Base-by-base conservation (phyloP, 2,888 invertebrate species). In the Salticus scenicus region DNA sequence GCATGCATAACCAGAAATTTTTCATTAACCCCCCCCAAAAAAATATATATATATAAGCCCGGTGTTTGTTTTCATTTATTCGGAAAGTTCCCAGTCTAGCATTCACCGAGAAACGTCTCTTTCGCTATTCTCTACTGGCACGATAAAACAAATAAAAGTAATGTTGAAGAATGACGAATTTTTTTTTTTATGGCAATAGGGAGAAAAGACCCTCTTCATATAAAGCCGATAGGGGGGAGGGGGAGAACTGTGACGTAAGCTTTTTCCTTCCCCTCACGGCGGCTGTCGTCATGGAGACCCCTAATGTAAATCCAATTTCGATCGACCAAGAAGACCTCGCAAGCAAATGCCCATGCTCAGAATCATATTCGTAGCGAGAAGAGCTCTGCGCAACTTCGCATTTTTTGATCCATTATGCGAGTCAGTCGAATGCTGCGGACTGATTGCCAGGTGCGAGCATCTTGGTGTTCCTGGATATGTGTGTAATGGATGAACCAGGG, bases 261-360 rank as follows among this genome's bases (percentile, higher is more conserved):
- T 63, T 28, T 57, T 31, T 47, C 24, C 69, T 27, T 75, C 72
- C 78, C 72, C 33, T 41, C 33, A 67, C 27, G 17, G 37, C 30
- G 47, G 41, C 76, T 42, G 78, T 84, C 73, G 17, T 69, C 73
- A 73, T 84, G 73, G 78, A 63, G 71, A 84, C 73, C 42, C n/a
- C 67, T 63, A 75, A 78, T 67, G 81, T 72, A 74, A 74, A 74
- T 81, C 69, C 74, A 31, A 72, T 72, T 66, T 67, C 66, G 73
- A 81, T 81, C 81, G 81, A 81, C 81, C 81, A 47, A 70, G 77
- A 41, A 37, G 47, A 30, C 33, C 74, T 20, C 74, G 51, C 37
- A 37, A 14, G 27, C 64, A 69, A 81, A 81, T 81, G 81, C 81
- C 73, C 81, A 81, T 74, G 73, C 81, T 67, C 81, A 73, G 73